These are phyloP conservation scores for Tamandua tetradactyla DNA, from an alignment of 2,797 vertebrate genomes.

Conservation along the genomic window DNA sequence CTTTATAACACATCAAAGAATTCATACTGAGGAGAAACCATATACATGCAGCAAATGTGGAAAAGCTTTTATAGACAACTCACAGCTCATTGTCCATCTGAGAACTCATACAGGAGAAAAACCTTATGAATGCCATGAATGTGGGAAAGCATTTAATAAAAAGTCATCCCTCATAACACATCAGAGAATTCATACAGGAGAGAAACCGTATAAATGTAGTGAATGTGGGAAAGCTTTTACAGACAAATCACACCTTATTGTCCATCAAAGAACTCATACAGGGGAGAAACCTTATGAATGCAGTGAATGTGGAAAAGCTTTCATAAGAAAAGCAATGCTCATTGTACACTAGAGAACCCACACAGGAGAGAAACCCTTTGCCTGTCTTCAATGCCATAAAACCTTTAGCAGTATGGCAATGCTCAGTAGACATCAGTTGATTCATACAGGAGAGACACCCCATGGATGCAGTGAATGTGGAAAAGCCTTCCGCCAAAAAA, in stretches of 20 bases:
- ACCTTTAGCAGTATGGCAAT: constrained; percentile 30
- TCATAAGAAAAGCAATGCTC: constrained; percentile 29
- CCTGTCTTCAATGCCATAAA: constrained; percentile 44
- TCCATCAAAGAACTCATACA: constrained; percentile 45
- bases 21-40: constrained; percentile 63
- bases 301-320: constrained; percentile 39
- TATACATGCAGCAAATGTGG: constrained; percentile 67
- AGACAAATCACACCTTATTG: constrained; percentile 34
- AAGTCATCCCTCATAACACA: constrained; percentile 39
- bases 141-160: constrained; percentile 41
- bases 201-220: constrained; percentile 35
- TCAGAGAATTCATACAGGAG: constrained; percentile 41
- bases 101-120: constrained; percentile 43
- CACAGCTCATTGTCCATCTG: constrained; percentile 13
- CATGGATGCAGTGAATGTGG: constrained; percentile 35
- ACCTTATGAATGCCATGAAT: constrained; percentile 36
- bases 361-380: constrained; percentile 51
- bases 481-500: constrained; percentile 30
- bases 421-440: constrained; percentile 38
- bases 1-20: constrained; percentile 56
- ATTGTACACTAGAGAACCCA: constrained; percentile 38
- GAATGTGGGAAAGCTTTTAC: constrained; percentile 49
- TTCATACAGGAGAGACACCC: constrained; percentile 49
- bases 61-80: constrained; percentile 64
- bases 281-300: constrained; percentile 49